These are phyloP conservation scores for Bubo bubo DNA, from an alignment of 2,113 vertebrate species.

Conservation along the genomic window DNA sequence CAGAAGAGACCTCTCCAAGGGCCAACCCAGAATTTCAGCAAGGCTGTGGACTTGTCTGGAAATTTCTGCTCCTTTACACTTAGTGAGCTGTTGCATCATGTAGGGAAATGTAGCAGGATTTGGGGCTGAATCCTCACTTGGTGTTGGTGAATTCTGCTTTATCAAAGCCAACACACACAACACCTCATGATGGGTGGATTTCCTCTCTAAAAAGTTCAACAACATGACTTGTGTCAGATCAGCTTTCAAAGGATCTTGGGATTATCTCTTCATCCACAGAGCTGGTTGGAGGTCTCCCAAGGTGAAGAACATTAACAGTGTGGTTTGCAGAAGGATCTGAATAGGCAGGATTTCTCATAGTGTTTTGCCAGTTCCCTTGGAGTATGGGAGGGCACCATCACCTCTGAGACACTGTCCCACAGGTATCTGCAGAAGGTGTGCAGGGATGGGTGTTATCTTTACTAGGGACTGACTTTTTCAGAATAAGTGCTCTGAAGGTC, in stretches of 20 bases:
- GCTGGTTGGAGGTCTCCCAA: background rate
- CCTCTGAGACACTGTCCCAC: rapidly evolving
- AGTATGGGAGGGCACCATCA: background rate
- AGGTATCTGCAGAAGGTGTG: background rate
- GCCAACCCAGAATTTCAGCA: background rate
- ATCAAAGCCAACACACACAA: background rate
- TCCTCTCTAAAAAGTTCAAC: background rate
- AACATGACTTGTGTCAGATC: background rate
- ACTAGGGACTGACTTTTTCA: background rate
- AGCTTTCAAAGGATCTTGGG: background rate
- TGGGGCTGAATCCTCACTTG: background rate
- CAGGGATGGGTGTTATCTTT: background rate
- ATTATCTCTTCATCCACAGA: background rate
- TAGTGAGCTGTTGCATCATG: background rate
- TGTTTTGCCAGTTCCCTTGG: background rate
- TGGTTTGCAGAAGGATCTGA: background rate
- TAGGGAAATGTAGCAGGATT: background rate
- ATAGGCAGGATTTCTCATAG: background rate
- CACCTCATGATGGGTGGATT: background rate
- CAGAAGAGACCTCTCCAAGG: background rate
- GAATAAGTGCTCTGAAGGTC: background rate
- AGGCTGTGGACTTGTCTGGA: background rate
- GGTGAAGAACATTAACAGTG: background rate
- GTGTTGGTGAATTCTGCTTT: background rate
- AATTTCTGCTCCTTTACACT: background rate